Evolutionary conservation across 2,888 invertebrate genomes (phyloP).

Genomic region (Ectemnius lituratus): DNA sequence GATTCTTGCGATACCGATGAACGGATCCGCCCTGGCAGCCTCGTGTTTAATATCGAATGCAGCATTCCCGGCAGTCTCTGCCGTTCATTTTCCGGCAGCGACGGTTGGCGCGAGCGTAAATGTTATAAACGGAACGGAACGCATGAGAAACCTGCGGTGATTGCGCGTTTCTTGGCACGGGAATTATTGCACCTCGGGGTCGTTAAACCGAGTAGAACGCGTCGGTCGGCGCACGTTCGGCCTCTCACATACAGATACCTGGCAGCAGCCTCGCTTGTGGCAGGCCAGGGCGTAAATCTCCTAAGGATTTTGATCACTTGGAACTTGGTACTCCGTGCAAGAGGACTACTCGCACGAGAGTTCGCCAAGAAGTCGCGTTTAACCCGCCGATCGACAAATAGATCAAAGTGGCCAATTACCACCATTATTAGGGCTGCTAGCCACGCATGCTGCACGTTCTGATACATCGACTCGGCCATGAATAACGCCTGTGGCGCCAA

Average conservation of each 20-base stretch:
- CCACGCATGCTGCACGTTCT: too few species aligned
- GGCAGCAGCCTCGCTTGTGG: background rate
- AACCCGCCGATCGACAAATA: constrained; percentile 30
- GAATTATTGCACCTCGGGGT: constrained; percentile 30
- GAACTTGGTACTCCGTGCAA: background rate
- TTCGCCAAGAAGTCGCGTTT: too few species aligned
- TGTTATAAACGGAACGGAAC: constrained; percentile 20
- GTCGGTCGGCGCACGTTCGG: background rate
- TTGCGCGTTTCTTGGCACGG: constrained; percentile 20
- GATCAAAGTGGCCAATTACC: constrained; percentile 44
- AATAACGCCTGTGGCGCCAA: background rate
- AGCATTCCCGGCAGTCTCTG: constrained; percentile 4
- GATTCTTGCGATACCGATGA: background rate
- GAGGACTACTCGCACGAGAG: too few species aligned
- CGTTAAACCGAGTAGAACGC: constrained; percentile 12
- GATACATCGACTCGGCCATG: too few species aligned
- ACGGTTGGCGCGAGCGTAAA: background rate
- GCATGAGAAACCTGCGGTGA: constrained; percentile 20
- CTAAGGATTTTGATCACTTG: background rate
- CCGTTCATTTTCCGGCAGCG: background rate
- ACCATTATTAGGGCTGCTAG: background rate
- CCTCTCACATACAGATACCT: constrained; percentile 1
- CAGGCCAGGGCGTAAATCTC: background rate
- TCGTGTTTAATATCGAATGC: too few species aligned
- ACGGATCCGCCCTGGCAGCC: too few species aligned